A percentile compares a stretch with the other conserved stretches of the same genome.
Evolutionary conservation across 2,888 invertebrate species (phyloP).

Genomic region (Phorcus lineatus): DNA sequence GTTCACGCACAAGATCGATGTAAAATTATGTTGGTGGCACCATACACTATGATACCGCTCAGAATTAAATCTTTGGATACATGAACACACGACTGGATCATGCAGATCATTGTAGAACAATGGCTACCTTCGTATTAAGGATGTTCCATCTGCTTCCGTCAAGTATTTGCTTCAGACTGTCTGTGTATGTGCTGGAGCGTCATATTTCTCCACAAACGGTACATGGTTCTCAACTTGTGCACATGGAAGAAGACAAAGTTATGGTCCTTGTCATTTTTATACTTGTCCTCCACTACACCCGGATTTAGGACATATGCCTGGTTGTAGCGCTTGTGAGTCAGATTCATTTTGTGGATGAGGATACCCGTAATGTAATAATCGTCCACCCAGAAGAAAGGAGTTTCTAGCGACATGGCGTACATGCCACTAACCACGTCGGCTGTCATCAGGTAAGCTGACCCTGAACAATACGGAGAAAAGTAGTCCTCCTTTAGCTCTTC

Average conservation of each 20-base stretch:
- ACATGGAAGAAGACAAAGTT: slow-evolving; percentile 70
- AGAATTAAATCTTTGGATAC: no score
- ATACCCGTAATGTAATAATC: slow-evolving; percentile 91
- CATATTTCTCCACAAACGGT: slow-evolving; percentile 32
- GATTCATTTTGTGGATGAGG: slow-evolving; percentile 75
- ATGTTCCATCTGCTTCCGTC: no score
- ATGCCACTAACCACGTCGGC: slow-evolving; percentile 81
- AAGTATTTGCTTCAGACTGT: not conserved
- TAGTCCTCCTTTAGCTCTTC: slow-evolving; percentile 73
- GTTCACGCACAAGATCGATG: no score
- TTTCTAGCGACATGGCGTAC: slow-evolving; percentile 79
- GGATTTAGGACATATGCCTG: slow-evolving; percentile 67
- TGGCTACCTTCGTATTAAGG: no score
- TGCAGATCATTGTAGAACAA: no score
- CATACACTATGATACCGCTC: no score
- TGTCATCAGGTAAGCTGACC: slow-evolving; percentile 79
- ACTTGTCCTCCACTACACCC: slow-evolving; percentile 58
- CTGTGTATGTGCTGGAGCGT: not conserved
- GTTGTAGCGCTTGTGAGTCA: slow-evolving; percentile 66
- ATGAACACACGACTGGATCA: no score
- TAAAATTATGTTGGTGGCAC: no score
- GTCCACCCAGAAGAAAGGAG: slow-evolving; percentile 93
- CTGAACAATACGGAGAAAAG: slow-evolving; percentile 77
- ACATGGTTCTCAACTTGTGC: slow-evolving; percentile 58
- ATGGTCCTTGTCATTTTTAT: slow-evolving; percentile 58